These are phyloP conservation scores for Pampusana beccarii DNA, from an alignment of 2,113 vertebrate genomes.

Conservation along the genomic window DNA sequence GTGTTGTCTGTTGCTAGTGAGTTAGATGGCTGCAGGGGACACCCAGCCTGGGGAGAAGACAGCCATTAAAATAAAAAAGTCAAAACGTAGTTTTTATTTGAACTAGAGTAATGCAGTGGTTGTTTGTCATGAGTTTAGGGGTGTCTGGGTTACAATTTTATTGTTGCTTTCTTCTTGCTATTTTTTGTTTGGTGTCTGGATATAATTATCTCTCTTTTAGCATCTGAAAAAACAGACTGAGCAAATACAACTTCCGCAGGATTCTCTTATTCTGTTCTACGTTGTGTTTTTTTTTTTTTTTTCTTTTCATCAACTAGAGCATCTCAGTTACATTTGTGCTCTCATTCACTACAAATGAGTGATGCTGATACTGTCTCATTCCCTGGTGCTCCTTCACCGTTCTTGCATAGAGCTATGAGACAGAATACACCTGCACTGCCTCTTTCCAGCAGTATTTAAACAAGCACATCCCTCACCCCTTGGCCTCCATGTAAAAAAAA, in stretches of 20 bases:
- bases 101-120: not conserved
- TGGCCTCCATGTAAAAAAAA: not conserved
- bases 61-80: not conserved
- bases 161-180: not conserved
- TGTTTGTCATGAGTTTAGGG: not conserved
- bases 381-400: fast-evolving
- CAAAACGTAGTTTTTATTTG: not conserved
- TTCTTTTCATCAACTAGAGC: not conserved
- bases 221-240: not conserved
- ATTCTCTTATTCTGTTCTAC: not conserved
- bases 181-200: not conserved
- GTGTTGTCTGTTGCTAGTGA: not conserved
- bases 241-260: not conserved
- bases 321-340: not conserved
- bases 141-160: not conserved
- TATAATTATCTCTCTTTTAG: not conserved
- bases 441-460: not conserved
- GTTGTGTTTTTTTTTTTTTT: too few relatives aligned
- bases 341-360: not conserved
- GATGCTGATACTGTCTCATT: not conserved
- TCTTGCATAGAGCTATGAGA: not conserved
- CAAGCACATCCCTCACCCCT: not conserved
- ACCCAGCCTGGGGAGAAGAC: not conserved
- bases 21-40: not conserved
- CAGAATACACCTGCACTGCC: not conserved